Evolutionary conservation across 2,113 vertebrate genomes (phyloP).

Genomic region (Pteruthius melanotis): DNA sequence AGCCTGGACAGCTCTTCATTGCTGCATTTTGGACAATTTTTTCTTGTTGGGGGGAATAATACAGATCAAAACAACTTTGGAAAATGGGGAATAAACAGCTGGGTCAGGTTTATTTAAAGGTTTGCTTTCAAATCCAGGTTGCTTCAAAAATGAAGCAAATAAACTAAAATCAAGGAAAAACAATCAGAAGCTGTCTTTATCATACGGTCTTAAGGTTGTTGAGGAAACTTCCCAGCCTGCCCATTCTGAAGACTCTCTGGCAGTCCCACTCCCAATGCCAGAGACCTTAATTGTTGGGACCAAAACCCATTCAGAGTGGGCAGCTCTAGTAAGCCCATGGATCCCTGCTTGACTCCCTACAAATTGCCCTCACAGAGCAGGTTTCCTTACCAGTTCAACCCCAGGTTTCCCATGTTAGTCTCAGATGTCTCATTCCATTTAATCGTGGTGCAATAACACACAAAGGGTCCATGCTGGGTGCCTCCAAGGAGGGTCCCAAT

Average conservation of each 20-base stretch:
- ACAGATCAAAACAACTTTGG: not conserved
- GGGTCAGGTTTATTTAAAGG: not conserved
- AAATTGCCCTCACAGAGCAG: not conserved
- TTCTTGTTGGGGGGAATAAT: not conserved
- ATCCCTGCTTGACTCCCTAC: not conserved
- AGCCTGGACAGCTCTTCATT: not conserved
- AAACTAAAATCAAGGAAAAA: not conserved
- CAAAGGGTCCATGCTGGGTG: not conserved
- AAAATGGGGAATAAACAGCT: not conserved
- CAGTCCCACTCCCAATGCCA: not conserved
- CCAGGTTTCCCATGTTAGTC: not conserved
- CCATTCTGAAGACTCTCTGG: not conserved
- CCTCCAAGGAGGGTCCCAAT: not conserved
- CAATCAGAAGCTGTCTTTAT: not conserved
- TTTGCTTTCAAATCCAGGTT: not conserved
- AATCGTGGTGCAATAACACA: not conserved
- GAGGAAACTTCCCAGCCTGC: not conserved
- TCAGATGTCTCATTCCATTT: not conserved
- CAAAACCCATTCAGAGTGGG: not conserved
- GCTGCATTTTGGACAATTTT: not conserved
- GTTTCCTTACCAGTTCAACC: not conserved
- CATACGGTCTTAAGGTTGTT: not conserved
- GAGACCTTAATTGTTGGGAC: not conserved
- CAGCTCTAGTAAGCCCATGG: not conserved
- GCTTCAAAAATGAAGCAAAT: not conserved